Percentiles rank a stretch among this genome's conserved stretches.
These are phyloP conservation scores for Saguinus imperator DNA, from an alignment of 2,113 vertebrate species.

Conservation along the genomic window DNA sequence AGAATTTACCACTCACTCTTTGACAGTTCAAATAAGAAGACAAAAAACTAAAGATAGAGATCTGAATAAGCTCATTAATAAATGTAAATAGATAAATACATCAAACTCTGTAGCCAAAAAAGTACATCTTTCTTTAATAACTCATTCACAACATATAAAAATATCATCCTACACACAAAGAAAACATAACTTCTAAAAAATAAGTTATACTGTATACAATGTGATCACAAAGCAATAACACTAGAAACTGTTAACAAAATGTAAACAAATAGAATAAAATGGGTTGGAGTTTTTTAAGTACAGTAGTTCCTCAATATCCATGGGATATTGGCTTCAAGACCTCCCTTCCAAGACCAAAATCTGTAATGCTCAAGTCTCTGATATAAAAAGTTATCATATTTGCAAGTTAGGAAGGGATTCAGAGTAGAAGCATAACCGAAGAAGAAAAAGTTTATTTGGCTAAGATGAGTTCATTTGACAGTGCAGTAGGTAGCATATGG, in stretches of 20 bases:
- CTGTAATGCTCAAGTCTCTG: not conserved
- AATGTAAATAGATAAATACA: not conserved
- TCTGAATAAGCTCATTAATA: not conserved
- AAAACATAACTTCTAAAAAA: not conserved
- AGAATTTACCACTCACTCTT: not conserved
- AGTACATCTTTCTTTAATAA: not conserved
- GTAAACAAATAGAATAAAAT: slow-evolving; percentile 21
- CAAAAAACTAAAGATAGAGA: not conserved
- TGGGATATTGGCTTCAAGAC: not conserved
- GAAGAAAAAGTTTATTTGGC: not conserved
- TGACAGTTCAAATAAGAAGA: not conserved
- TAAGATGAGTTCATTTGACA: not conserved
- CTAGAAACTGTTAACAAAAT: not conserved
- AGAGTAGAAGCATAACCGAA: not conserved
- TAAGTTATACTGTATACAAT: not conserved
- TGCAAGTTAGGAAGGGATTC: not conserved
- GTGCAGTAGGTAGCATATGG: not conserved
- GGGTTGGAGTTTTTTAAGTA: not conserved
- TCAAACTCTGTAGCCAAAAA: not conserved
- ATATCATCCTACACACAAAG: not conserved
- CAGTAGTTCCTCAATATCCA: not conserved
- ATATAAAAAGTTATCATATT: not conserved
- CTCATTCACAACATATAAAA: not conserved
- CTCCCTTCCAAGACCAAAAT: not conserved
- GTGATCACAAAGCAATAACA: not conserved